Evolutionary conservation across 2,888 invertebrate species (phyloP), one percentile per base, ranked within the genome.

Genomic region (Oscheius sp.): DNA sequence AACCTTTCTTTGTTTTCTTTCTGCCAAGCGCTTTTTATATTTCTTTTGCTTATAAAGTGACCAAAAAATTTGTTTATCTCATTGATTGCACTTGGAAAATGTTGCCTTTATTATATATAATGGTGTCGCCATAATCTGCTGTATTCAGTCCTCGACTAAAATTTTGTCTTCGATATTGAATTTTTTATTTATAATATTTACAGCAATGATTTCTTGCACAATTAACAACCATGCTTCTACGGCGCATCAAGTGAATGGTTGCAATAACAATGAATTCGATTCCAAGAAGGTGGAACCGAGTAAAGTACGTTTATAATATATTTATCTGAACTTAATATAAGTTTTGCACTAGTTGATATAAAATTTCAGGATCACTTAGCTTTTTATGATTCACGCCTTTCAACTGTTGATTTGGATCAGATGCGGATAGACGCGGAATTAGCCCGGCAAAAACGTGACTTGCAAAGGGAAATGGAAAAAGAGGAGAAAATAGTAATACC

Each of bases 371-470:
- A 66, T 21, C 66, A 66, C 27, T 9, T 66, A 16, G 49, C 49
- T 27, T 66, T 66, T 49, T 69, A 55, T 55, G 69, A 69, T 21
- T 69, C 69, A 2, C 69, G 55, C 1, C 25, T 69, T 1, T 69
- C 69, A n/a, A 56, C 56, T 9, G 56, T 69, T n/a, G 69, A 69
- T 55, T 55, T 69, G 18, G 69, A 69, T 6, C 55, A 69, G 25
- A 53, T 69, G 55, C 55, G 69, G 43, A 43, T 69, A n/a, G 56
- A 69, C 16, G 69, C 69, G 2, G 69, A 69, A 45, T 29, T 56
- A 18, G 69, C 69, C 18, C 16, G 69, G 12, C 69, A 56, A 18
- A 35, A 27, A 3, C 41, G 69, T 3, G 56, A 69, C n/a, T 29
- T 43, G 7, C 53, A 69, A 21, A 53, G 35, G 55, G 41, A 55